These are phyloP conservation scores for Ciconia maguari DNA, from an alignment of 2,113 vertebrate genomes.

Conservation along the genomic window DNA sequence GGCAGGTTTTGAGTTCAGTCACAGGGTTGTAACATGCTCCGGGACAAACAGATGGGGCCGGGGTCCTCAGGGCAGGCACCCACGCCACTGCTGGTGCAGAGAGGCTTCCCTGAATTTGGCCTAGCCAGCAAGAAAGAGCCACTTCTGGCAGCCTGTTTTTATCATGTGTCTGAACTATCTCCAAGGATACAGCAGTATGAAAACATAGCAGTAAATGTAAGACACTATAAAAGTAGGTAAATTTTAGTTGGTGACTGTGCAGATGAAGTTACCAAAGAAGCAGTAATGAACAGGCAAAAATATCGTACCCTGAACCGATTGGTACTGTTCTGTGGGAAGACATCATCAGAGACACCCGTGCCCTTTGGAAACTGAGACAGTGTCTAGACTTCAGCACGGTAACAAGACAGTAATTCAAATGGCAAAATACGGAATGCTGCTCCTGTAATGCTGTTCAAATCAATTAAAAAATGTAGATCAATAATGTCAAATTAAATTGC, in stretches of 20 bases:
- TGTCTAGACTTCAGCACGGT: conserved; percentile 22
- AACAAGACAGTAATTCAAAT: conserved; percentile 47
- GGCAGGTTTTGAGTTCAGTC: neutral
- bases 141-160: neutral
- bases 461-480: conserved; percentile 36
- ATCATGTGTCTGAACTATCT: neutral
- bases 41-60: neutral
- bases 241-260: neutral
- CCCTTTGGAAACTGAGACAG: conserved; percentile 41
- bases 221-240: neutral
- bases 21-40: accelerated
- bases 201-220: neutral
- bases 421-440: neutral
- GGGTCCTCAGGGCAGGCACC: neutral
- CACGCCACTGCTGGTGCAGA: accelerated
- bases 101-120: neutral
- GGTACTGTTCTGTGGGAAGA: neutral
- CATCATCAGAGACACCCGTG: neutral
- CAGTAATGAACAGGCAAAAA: neutral
- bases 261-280: neutral
- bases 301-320: neutral
- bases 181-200: neutral
- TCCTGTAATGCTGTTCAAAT: conserved; percentile 16
- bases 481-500: conserved; percentile 13
- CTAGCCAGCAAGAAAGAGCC: neutral